A percentile compares a stretch with the other conserved stretches of the same genome.
phyloP scores from a whole-genome alignment of 2,888 invertebrate species.

The Argyresthia albistria region DNA sequence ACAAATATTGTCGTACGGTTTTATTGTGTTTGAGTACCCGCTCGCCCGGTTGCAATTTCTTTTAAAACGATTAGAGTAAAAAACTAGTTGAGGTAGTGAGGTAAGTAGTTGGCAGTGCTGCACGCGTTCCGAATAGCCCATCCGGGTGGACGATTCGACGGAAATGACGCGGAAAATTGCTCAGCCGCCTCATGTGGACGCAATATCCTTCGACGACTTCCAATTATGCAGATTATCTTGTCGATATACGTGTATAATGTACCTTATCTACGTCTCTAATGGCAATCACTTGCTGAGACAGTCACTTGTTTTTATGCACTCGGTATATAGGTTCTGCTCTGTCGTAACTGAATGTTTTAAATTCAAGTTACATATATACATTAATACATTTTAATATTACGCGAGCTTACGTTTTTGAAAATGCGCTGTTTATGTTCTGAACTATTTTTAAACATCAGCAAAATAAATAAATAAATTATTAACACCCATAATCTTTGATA shows the following conservation, averaged over 20 bases:
- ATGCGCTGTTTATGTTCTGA: too few relatives aligned
- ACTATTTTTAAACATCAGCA: too few relatives aligned
- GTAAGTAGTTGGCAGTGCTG: conserved; percentile 16
- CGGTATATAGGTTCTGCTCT: too few relatives aligned
- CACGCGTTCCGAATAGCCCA: conserved; percentile 34
- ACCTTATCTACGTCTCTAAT: too few relatives aligned
- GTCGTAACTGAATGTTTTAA: too few relatives aligned
- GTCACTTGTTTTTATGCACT: neutral
- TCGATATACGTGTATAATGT: conserved; percentile 50
- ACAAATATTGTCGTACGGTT: too few relatives aligned
- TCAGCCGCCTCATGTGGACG: conserved; percentile 56
- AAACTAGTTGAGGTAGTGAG: neutral
- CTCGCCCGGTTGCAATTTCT: neutral
- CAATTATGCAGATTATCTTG: conserved; percentile 69
- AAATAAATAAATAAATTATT: too few relatives aligned
- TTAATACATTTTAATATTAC: too few relatives aligned
- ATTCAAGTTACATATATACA: too few relatives aligned
- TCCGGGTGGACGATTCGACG: conserved; percentile 50
- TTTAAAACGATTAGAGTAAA: neutral
- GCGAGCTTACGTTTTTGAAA: too few relatives aligned
- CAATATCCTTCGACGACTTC: conserved; percentile 60
- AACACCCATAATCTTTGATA: too few relatives aligned
- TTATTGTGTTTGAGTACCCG: too few relatives aligned
- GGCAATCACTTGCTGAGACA: conserved; percentile 23
- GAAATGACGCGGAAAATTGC: conserved; percentile 72